A percentile compares a stretch with the other conserved stretches of the same genome.
phyloP scores from a whole-genome alignment of 2,797 vertebrate genomes.

The Eutrigla gurnardus region DNA sequence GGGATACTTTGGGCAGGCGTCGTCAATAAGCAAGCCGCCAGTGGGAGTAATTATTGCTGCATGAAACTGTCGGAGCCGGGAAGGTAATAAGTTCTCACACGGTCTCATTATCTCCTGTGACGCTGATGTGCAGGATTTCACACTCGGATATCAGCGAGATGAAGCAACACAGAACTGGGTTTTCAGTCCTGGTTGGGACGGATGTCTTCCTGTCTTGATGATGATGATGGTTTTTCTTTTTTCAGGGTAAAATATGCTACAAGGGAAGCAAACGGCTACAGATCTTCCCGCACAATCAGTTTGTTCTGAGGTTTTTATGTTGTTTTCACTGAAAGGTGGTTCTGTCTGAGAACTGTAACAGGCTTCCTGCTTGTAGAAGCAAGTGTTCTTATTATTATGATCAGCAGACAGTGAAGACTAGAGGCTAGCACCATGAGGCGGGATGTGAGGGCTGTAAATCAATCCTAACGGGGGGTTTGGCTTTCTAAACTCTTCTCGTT shows the following conservation, averaged over 20 bases:
- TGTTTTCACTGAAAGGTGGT: slow-evolving; percentile 20
- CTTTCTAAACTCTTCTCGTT: slow-evolving; percentile 1
- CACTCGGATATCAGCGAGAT: slow-evolving; percentile 49
- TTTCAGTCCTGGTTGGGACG: slow-evolving; percentile 13
- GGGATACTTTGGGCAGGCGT: slow-evolving; percentile 73
- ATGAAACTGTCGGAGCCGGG: slow-evolving; percentile 70
- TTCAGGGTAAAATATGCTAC: neutral
- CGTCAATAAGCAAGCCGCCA: slow-evolving; percentile 77
- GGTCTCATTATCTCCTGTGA: slow-evolving; percentile 79
- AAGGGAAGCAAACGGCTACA: neutral
- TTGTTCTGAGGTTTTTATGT: slow-evolving; percentile 9
- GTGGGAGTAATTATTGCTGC: slow-evolving; percentile 83
- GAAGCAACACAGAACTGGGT: slow-evolving; percentile 33
- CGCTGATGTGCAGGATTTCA: slow-evolving; percentile 71
- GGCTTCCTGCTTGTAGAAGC: slow-evolving; percentile 10
- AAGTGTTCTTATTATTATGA: slow-evolving; percentile 23
- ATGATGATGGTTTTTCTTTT: slow-evolving; percentile 3
- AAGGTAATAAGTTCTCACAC: slow-evolving; percentile 79
- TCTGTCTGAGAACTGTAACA: slow-evolving; percentile 16
- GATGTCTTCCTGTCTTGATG: slow-evolving; percentile 2
- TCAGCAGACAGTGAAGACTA: slow-evolving; percentile 4
- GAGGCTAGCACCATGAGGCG: slow-evolving; percentile 1
- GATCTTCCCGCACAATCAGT: neutral
- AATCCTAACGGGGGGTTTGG: neutral
- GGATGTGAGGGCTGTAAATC: slow-evolving; percentile 8